These are phyloP conservation scores for Ditylenchus dipsaci DNA, from an alignment of 1,140 invertebrate genomes.

Conservation along the genomic window DNA sequence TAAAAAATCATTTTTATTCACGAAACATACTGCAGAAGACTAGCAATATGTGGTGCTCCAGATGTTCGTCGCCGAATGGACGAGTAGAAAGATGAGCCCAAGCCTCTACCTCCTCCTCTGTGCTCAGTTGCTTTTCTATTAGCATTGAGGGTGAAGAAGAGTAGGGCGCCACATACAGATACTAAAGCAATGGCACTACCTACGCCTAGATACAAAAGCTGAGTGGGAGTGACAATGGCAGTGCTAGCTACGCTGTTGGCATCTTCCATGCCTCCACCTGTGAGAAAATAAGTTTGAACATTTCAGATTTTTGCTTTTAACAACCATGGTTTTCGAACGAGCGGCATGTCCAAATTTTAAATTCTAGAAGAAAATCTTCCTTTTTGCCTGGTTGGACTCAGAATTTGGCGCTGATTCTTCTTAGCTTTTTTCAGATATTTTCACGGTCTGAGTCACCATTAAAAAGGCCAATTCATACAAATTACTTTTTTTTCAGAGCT, in stretches of 20 bases:
- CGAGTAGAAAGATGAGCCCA: not conserved
- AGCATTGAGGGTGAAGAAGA: not conserved
- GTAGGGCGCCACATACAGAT: not conserved
- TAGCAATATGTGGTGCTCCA: not conserved
- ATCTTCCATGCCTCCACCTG: not conserved
- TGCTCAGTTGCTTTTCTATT: not conserved
- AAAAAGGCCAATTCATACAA: too few species aligned
- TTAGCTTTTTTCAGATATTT: too few species aligned
- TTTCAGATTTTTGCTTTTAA: too few species aligned
- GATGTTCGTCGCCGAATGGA: not conserved
- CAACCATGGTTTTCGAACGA: too few species aligned
- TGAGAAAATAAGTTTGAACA: too few species aligned
- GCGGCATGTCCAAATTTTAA: too few species aligned
- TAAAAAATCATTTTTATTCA: not conserved
- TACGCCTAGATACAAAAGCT: not conserved
- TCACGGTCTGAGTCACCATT: too few species aligned
- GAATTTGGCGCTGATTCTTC: too few species aligned
- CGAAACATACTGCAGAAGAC: not conserved
- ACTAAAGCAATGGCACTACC: not conserved
- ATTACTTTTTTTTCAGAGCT: too few species aligned
- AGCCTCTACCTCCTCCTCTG: not conserved
- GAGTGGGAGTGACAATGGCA: not conserved
- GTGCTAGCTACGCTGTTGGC: not conserved
- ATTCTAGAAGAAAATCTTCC: too few species aligned
- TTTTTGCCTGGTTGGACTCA: too few species aligned